phyloP scores from a whole-genome alignment of 2,113 vertebrate genomes.

The Neopipo cinnamomea region DNA sequence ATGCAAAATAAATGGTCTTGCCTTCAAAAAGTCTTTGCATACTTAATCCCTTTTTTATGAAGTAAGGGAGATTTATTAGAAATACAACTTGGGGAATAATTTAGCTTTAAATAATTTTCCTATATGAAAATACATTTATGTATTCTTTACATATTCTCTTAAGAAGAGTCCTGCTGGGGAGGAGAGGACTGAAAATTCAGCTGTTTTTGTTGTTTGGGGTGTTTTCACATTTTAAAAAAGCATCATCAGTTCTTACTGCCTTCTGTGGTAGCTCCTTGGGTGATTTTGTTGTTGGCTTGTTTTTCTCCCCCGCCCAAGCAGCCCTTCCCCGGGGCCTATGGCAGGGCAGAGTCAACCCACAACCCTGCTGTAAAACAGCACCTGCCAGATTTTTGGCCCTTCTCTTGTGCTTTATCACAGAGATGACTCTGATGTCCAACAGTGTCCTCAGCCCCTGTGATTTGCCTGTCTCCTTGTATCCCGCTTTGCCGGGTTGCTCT shows the following conservation, averaged over 20 bases:
- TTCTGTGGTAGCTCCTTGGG: not conserved
- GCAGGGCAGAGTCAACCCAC: not conserved
- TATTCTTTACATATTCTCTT: not conserved
- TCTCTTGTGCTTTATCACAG: not conserved
- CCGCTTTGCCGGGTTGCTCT: not conserved
- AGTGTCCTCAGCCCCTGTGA: not conserved
- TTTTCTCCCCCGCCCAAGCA: not conserved
- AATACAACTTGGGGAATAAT: not conserved
- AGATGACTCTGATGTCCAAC: accelerated
- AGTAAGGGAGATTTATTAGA: not conserved
- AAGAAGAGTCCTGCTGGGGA: not conserved
- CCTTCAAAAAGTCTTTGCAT: not conserved
- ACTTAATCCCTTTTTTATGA: not conserved
- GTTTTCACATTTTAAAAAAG: not conserved
- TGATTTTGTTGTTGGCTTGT: not conserved
- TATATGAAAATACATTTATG: not conserved
- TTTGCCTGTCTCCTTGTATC: not conserved
- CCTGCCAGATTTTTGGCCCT: not conserved
- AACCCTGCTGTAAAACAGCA: not conserved
- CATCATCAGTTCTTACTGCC: not conserved
- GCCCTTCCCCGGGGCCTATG: not conserved
- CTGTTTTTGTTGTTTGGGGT: not conserved
- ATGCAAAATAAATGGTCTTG: not conserved
- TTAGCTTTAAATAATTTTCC: not conserved
- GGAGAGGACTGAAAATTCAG: not conserved